Evolutionary conservation across 2,797 vertebrate species (phyloP).

Genomic region (Crypturellus tataupa): DNA sequence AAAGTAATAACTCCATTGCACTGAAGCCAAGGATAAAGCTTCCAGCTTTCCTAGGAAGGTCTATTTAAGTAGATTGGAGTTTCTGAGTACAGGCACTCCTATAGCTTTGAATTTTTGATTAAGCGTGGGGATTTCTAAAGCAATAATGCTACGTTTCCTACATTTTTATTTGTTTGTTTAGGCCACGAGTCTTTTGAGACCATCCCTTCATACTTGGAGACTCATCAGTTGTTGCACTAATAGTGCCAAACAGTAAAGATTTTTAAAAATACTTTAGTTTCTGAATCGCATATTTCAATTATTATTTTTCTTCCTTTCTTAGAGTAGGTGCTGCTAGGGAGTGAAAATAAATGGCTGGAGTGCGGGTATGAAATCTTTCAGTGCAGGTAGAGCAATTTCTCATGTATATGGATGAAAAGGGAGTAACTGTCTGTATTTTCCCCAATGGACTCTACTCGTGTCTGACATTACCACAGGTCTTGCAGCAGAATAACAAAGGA

Average conservation of each 20-base stretch:
- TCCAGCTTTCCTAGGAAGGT: neutral
- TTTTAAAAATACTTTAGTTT: neutral
- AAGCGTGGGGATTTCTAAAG: neutral
- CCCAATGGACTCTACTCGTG: neutral
- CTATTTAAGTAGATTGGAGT: neutral
- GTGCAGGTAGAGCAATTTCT: neutral
- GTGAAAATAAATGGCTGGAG: neutral
- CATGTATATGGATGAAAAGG: slow-evolving; percentile 51
- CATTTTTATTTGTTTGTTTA: neutral
- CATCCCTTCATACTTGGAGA: neutral
- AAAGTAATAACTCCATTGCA: neutral
- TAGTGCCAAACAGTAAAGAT: neutral
- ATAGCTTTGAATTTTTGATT: neutral
- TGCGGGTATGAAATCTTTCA: neutral
- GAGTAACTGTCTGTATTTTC: slow-evolving; percentile 47
- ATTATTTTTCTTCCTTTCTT: neutral
- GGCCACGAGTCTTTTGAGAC: neutral
- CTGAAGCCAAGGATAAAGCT: neutral
- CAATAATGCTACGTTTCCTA: neutral
- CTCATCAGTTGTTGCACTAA: neutral
- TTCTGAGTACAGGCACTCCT: neutral
- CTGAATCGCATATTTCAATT: neutral
- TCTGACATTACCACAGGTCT: slow-evolving; percentile 29
- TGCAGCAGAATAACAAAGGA: slow-evolving; percentile 58
- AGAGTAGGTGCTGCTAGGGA: neutral